phyloP scores from a whole-genome alignment of 2,113 vertebrate species.

The Crotalus horridus region DNA sequence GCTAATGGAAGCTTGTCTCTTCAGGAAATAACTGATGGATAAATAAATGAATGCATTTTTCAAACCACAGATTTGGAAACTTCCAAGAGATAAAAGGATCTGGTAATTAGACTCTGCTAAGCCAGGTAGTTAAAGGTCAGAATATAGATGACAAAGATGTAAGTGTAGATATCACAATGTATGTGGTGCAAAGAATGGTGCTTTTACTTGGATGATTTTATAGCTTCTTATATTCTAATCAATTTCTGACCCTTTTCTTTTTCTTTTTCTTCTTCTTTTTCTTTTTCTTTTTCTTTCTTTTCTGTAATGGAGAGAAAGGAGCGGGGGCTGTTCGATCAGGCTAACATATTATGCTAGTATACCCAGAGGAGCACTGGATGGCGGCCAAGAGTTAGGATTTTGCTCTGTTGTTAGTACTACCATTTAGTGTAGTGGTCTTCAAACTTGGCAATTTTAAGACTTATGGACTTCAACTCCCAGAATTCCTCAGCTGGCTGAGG shows the following conservation, averaged over 20 bases:
- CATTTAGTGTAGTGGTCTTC: not conserved
- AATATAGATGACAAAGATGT: not conserved
- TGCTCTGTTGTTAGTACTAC: not conserved
- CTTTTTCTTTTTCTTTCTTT: no score
- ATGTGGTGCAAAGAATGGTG: no score
- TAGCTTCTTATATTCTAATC: no score
- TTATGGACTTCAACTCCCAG: no score
- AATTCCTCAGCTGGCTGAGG: no score
- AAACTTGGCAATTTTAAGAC: no score
- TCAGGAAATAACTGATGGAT: not conserved
- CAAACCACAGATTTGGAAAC: not conserved
- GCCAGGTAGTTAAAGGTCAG: constrained; percentile 4
- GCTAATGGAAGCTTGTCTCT: not conserved
- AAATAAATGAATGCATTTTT: not conserved
- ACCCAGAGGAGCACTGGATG: not conserved
- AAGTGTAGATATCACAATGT: no score
- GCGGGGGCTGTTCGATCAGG: not conserved
- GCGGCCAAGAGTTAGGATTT: not conserved
- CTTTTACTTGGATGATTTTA: no score
- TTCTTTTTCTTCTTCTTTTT: no score
- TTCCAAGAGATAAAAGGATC: not conserved
- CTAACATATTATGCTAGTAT: not conserved
- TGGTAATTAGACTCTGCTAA: not conserved
- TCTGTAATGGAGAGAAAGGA: not conserved
- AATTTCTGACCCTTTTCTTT: no score